Evolutionary conservation across 2,797 vertebrate species (phyloP).

Genomic region (Pteronotus mesoamericanus): DNA sequence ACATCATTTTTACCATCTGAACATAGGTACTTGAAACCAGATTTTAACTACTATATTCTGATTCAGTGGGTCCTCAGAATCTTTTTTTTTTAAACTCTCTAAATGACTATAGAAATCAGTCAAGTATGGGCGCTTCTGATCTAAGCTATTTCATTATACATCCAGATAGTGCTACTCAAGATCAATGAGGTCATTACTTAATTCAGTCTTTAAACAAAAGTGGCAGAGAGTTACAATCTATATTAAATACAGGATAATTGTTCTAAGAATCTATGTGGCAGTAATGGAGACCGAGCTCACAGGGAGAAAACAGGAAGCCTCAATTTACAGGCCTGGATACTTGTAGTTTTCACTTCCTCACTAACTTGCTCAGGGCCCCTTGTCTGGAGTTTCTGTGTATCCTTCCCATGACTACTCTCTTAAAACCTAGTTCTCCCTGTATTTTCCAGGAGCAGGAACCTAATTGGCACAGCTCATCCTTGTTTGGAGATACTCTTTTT

Average conservation of each 20-base stretch:
- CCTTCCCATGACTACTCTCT: neutral
- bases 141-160: constrained; percentile 10
- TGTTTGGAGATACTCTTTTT: neutral
- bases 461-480: neutral
- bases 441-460: neutral
- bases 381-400: neutral
- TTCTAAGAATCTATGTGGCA: neutral
- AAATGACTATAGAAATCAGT: neutral
- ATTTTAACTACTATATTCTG: neutral
- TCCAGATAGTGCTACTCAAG: neutral
- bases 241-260: neutral
- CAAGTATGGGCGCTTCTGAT: neutral
- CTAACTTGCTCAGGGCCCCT: neutral
- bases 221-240: neutral
- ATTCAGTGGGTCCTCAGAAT: constrained; percentile 27
- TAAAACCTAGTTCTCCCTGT: neutral
- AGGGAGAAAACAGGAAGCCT: neutral
- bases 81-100: neutral
- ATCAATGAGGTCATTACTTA: neutral
- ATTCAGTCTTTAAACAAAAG: neutral
- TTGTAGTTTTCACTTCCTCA: neutral
- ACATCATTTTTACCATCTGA: neutral
- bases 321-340: neutral
- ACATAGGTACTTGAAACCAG: neutral
- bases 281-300: neutral